phyloP scores from a whole-genome alignment of 1,140 invertebrate species.

The Pachypsylla venusta region DNA sequence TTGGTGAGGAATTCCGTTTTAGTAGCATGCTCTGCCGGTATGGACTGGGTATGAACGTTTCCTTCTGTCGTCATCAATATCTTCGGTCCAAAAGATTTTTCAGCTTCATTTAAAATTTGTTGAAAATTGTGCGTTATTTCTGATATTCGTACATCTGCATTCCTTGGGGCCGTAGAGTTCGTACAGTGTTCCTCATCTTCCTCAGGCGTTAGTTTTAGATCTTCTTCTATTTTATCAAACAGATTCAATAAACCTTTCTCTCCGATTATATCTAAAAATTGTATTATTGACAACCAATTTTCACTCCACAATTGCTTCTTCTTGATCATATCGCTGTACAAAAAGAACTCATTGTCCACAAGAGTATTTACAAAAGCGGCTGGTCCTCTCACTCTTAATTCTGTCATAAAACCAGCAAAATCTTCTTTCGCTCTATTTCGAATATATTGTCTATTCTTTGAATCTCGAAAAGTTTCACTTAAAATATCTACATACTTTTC shows the following conservation, averaged over 20 bases:
- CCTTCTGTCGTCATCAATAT: too few relatives aligned
- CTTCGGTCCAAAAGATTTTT: too few relatives aligned
- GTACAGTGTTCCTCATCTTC: too few relatives aligned
- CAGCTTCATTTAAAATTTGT: too few relatives aligned
- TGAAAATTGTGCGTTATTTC: too few relatives aligned
- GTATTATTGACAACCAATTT: background rate
- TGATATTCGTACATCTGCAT: too few relatives aligned
- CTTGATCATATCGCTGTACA: background rate
- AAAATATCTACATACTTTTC: background rate
- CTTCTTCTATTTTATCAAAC: background rate
- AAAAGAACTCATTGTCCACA: background rate
- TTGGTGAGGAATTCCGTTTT: too few relatives aligned
- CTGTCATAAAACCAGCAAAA: background rate
- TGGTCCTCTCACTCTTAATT: background rate
- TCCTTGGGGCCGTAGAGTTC: too few relatives aligned
- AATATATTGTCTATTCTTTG: background rate
- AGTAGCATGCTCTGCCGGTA: too few relatives aligned
- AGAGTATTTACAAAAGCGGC: background rate
- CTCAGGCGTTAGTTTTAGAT: background rate
- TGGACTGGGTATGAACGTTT: too few relatives aligned
- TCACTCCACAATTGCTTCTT: background rate
- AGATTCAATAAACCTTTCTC: background rate
- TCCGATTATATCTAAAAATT: conserved; percentile 1
- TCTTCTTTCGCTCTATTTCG: background rate
- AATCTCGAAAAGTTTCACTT: background rate